Base-by-base conservation (phyloP, 2,888 invertebrate genomes). In the Tenodera sinensis region DNA sequence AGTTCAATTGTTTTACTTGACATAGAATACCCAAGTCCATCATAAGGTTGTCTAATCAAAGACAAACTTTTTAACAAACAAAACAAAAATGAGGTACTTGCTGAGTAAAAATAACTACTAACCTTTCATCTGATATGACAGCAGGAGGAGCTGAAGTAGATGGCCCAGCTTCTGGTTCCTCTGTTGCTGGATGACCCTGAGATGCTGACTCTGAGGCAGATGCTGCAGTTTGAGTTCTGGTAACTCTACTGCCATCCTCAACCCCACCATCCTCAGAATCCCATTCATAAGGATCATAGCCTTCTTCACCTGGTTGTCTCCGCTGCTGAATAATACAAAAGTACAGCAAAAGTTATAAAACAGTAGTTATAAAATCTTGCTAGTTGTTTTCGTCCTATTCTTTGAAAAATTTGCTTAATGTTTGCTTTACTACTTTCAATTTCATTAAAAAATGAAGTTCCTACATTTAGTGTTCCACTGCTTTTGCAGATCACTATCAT, bases 181-280 rank as follows among this genome's bases (percentile, higher is more conserved):
- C 87, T 83, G n/a, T 89, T 28, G 81, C 89, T 85, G 47, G 88
- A 88, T 34, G 89, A 90, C 87, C 28, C 90, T 83, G 90, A 47
- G 84, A 25, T 28, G 34, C 27, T 14, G 9, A 15, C 47, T 54
- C 25, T 12, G 81, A 28, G 20, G 54, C 28, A 28, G 47, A 42
- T 25, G 28, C 25, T 34, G 25, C 34, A 25, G 85, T 47, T 88
- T 54, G 15, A 42, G 89, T 12, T 47, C 54, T 71, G 15, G 54
- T 71, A 15, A 71, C 25, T 71, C 54, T 71, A 71, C 54, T 84
- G n/a, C 42, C 90, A 12, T 92, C 91, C 85, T 92, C 92, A 28
- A 92, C 92, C 6, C 90, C 91, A 82, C 93, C 93, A 14, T 93
- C 93, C n/a, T 93, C 93, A 87, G 93, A 93, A 2, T 93, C 93